Conservation (phyloP, 1,140 invertebrate genomes). For the Aphis craccivora region DNA sequence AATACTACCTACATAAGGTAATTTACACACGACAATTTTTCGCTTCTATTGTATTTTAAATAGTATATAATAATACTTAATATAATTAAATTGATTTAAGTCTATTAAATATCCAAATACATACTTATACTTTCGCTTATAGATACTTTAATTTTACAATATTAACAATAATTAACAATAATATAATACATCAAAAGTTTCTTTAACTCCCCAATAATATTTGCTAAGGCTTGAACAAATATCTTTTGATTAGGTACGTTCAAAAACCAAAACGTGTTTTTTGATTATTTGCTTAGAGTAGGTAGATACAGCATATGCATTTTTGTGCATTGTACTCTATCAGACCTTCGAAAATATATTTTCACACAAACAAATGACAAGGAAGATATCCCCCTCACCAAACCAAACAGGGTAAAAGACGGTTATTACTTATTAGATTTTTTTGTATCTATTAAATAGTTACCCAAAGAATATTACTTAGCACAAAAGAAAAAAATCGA, state of each 20-base stretch:
- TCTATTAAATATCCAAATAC: background rate
- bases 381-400: background rate
- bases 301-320: background rate
- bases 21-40: background rate
- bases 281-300: background rate
- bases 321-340: background rate
- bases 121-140: background rate
- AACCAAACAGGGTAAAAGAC: background rate
- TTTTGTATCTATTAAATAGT: background rate
- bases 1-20: too few species aligned
- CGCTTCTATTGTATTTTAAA: background rate
- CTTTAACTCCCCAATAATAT: background rate
- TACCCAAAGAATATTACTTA: background rate
- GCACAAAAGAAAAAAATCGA: background rate
- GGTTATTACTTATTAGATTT: background rate
- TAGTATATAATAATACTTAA: background rate
- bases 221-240: background rate
- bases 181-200: background rate
- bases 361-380: background rate
- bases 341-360: background rate
- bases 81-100: background rate
- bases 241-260: background rate
- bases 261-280: background rate
- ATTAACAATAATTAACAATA: background rate
- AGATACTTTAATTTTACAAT: background rate